Conservation (phyloP, 1,140 invertebrate genomes). For the Macrosteles quadrilineatus region DNA sequence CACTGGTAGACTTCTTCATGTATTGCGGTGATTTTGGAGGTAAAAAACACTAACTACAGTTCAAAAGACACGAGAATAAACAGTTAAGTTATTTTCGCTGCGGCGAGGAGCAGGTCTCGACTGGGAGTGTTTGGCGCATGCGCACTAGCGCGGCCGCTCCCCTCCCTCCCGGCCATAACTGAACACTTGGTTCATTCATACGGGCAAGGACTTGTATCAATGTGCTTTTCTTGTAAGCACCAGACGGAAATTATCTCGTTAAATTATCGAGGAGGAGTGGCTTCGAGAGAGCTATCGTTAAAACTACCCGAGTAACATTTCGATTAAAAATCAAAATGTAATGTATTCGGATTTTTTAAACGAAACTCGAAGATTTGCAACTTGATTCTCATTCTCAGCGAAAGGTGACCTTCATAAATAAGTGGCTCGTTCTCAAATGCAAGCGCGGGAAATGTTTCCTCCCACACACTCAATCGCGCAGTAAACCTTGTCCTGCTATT, state of each 20-base stretch:
- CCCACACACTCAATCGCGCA: not conserved
- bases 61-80: not conserved
- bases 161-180: conserved; percentile 12
- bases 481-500: too few species aligned
- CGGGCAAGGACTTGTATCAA: conserved; percentile 23
- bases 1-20: not conserved
- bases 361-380: too few species aligned
- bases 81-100: conserved; percentile 26
- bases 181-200: conserved; percentile 31
- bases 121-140: conserved; percentile 25
- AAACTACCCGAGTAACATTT: too few species aligned
- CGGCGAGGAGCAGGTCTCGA: not conserved
- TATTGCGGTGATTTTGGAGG: not conserved
- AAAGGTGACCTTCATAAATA: conserved; percentile 20
- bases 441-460: conserved; percentile 18
- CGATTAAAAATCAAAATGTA: too few species aligned
- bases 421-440: not conserved
- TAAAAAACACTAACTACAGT: conserved; percentile 22
- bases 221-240: conserved; percentile 24
- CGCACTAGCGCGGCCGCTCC: conserved; percentile 9
- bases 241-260: not conserved
- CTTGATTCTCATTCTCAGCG: not conserved
- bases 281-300: too few species aligned
- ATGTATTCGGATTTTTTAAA: too few species aligned
- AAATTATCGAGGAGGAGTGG: not conserved